Evolutionary conservation across 2,888 invertebrate species (phyloP).

Genomic region (Arge pagana): DNA sequence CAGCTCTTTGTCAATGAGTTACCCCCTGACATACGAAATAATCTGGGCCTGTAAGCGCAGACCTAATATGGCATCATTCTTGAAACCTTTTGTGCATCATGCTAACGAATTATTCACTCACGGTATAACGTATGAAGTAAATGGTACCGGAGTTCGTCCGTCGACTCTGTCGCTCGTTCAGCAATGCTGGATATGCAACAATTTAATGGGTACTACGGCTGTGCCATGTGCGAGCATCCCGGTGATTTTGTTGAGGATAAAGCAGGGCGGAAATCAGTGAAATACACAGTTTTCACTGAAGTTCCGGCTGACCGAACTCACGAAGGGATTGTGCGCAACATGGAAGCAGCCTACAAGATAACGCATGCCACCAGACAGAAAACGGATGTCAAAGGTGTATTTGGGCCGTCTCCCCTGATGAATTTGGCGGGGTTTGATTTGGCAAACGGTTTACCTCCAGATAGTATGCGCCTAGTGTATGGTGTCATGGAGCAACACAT

Average conservation of each 20-base stretch:
- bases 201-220: no score
- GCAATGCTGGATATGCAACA: no score
- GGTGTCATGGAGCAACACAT: background rate
- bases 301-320: background rate
- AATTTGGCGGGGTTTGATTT: background rate
- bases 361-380: background rate
- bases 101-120: background rate
- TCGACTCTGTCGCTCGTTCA: no score
- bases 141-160: background rate
- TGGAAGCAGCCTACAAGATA: background rate
- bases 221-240: conserved; percentile 1
- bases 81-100: background rate
- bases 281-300: background rate
- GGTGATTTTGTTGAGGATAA: background rate
- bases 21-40: background rate
- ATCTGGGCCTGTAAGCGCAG: background rate
- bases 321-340: background rate
- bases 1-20: background rate
- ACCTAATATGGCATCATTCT: background rate
- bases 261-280: background rate
- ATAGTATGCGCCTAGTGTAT: background rate
- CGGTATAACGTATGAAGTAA: background rate
- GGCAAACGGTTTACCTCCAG: background rate
- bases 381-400: background rate
- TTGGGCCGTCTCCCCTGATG: background rate